phyloP scores from a whole-genome alignment of 2,888 invertebrate genomes.

The Pimpla rufipes region DNA sequence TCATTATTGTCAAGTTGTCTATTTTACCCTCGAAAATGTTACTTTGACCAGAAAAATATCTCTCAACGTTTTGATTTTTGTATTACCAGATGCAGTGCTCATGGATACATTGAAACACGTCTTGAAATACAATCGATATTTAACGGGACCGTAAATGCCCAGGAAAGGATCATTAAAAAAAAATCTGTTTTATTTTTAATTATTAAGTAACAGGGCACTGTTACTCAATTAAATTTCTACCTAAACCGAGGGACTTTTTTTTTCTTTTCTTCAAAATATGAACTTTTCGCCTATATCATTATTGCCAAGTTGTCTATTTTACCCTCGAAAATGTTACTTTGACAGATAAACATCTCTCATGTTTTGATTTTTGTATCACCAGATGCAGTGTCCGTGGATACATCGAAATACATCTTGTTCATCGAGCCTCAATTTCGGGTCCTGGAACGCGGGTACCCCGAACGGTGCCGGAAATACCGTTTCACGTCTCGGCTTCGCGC shows the following conservation, averaged over 20 bases:
- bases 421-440: background rate
- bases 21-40: too few species aligned
- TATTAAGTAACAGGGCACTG: background rate
- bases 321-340: too few species aligned
- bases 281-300: too few species aligned
- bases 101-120: background rate
- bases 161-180: background rate
- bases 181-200: background rate
- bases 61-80: background rate
- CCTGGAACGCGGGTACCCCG: background rate
- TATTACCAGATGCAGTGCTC: background rate
- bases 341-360: background rate
- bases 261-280: too few species aligned
- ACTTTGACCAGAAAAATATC: too few species aligned
- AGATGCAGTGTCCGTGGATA: background rate
- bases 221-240: too few species aligned
- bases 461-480: slow-evolving; percentile 57
- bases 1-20: too few species aligned
- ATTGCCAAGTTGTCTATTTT: too few species aligned
- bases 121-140: slow-evolving; percentile 6
- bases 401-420: background rate
- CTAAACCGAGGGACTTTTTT: too few species aligned
- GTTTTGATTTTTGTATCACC: background rate
- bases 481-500: slow-evolving; percentile 50
- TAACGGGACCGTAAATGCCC: background rate